Conservation (phyloP, 1,140 invertebrate genomes). For the Harlomillsia oculata region DNA sequence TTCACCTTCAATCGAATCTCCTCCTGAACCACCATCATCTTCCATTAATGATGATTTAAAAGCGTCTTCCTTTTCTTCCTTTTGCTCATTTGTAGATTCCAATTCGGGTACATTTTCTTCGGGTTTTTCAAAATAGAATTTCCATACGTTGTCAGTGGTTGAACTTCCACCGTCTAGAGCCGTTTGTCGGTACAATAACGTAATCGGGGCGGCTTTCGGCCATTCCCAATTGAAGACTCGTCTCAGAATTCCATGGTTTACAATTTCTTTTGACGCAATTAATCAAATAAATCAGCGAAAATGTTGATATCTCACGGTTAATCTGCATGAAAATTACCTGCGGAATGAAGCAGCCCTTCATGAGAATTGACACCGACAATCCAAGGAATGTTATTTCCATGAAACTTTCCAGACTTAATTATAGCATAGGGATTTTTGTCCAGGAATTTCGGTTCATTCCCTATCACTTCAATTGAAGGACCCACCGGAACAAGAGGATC, state of each 20-base stretch:
- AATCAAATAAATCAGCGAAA: background rate
- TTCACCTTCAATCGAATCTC: background rate
- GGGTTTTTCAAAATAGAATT: conserved; percentile 7
- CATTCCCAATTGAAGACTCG: conserved; percentile 15
- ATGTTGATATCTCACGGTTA: background rate
- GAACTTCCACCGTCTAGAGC: background rate
- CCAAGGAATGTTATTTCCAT: conserved; percentile 19
- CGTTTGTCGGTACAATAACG: background rate
- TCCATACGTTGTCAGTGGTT: background rate
- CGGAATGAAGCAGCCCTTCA: conserved; percentile 19
- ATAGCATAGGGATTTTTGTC: background rate
- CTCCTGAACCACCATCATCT: background rate
- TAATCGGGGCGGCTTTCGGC: conserved; percentile 17
- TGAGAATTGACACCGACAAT: conserved; percentile 16
- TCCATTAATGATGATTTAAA: background rate
- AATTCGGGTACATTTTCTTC: too few species aligned
- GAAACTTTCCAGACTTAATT: conserved; percentile 10
- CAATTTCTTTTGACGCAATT: conserved; percentile 10
- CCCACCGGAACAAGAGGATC: conserved; percentile 16
- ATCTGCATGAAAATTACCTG: background rate
- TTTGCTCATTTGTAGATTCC: too few species aligned
- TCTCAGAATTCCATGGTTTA: conserved; percentile 5
- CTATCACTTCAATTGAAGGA: conserved; percentile 1
- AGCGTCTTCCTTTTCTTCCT: background rate
- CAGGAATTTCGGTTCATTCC: conserved; percentile 14